Evolutionary conservation across 2,888 invertebrate genomes (phyloP), one percentile per base, ranked within the genome.

Genomic region (Morinoia aosen): DNA sequence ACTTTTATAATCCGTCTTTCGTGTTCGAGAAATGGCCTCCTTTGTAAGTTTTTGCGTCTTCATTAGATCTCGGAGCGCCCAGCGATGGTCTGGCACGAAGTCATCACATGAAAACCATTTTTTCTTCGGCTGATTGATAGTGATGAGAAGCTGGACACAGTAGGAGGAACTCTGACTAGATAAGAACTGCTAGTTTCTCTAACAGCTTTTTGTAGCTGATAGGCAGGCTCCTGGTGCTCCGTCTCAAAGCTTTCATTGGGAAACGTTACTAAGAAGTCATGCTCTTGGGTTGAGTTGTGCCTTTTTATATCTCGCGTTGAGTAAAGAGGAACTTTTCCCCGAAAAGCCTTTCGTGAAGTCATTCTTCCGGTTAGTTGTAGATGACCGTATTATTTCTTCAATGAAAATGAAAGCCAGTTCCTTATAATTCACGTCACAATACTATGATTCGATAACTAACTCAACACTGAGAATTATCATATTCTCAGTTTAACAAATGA

Each of bases 1-100:
- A 76, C 76, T 76, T 76, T 76, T 76, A 76, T 76, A 76, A 76
- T 76, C 76, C 76, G 76, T 76, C 76, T 76, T 76, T 76, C 76
- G 76, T 76, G 76, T 76, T 76, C 76, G 25, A 76, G 33, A 33
- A 76, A 76, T 76, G 76, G 76, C 76, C 76, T 76, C 76, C 76
- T 76, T 76, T 76, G 76, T 76, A 33, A 76, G 76, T 76, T 76
- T 76, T 76, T 76, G 76, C 33, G 76, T 33, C 25, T 76, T 76
- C 76, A 76, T 76, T 76, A 76, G 76, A 76, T 33, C 76, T 76
- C 76, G 16, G 76, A 76, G 33, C 76, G 76, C 76, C 76, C 76
- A 76, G 76, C 76, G 8, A 8, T 33, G 76, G 76, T 33, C 76
- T 76, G 25, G 76, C 25, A 76, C 8, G 25, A 76, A 76, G 76